Percentiles rank a stretch among this genome's conserved stretches.
phyloP scores from a whole-genome alignment of 2,113 vertebrate species.

The Gavialis gangeticus region DNA sequence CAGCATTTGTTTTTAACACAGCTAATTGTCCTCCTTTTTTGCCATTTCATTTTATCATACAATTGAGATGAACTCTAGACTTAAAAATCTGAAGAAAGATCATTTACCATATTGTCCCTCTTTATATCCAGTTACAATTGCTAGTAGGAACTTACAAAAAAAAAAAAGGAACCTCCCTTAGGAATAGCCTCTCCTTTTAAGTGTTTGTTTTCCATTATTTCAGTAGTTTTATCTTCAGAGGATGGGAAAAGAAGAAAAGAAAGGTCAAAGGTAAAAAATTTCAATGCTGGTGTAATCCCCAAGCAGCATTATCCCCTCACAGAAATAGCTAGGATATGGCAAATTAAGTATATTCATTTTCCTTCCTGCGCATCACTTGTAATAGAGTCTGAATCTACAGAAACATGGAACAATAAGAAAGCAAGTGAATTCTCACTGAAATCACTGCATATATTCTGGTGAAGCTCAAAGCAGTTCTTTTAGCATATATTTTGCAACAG shows the following conservation, averaged over 20 bases:
- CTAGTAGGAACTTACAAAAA: background rate
- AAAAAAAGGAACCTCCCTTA: background rate
- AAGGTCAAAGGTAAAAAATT: conserved; percentile 64
- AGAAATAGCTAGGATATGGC: conserved; percentile 44
- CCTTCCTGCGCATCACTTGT: conserved; percentile 32
- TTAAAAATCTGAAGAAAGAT: background rate
- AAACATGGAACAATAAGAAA: conserved; percentile 38
- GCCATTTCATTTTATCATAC: background rate
- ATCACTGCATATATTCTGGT: background rate
- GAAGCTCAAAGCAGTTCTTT: conserved; percentile 25
- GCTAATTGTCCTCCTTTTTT: background rate
- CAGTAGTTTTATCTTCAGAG: conserved; percentile 18
- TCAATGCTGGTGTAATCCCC: conserved; percentile 58
- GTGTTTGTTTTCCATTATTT: conserved; percentile 32
- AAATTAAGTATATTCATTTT: conserved; percentile 67
- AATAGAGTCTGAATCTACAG: conserved; percentile 32
- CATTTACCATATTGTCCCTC: background rate
- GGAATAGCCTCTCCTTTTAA: conserved; percentile 19
- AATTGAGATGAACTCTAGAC: background rate
- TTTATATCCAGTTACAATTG: background rate
- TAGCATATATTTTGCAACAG: background rate
- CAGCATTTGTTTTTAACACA: background rate
- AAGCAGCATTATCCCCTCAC: conserved; percentile 50
- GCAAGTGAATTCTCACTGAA: conserved; percentile 6
- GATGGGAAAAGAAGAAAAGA: conserved; percentile 24